phyloP scores from a whole-genome alignment of 2,888 invertebrate species.

The Euproctis similis region DNA sequence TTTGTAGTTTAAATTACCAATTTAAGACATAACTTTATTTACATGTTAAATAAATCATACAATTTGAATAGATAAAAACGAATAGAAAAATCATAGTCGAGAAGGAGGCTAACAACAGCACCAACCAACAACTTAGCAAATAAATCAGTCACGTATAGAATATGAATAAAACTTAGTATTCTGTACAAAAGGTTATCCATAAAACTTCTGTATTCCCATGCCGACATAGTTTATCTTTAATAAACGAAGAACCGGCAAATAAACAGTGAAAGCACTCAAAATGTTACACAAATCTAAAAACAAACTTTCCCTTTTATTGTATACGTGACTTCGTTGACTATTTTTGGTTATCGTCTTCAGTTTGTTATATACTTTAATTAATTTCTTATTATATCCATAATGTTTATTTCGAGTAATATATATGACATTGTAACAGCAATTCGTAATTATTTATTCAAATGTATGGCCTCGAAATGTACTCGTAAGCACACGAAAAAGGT shows the following conservation, averaged over 20 bases:
- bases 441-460: too few relatives aligned
- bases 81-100: too few relatives aligned
- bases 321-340: neutral
- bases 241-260: conserved; percentile 1
- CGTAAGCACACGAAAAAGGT: too few relatives aligned
- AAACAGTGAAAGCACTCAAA: conserved; percentile 4
- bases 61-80: too few relatives aligned
- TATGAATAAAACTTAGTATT: conserved; percentile 9
- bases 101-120: conserved; percentile 2
- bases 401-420: too few relatives aligned
- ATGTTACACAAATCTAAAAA: conserved; percentile 1
- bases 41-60: too few relatives aligned
- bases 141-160: conserved; percentile 21
- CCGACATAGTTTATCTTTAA: conserved; percentile 7
- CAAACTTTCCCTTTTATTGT: neutral
- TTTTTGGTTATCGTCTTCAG: neutral
- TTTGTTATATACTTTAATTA: too few relatives aligned
- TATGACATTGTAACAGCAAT: too few relatives aligned
- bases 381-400: too few relatives aligned
- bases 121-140: conserved; percentile 13
- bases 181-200: conserved; percentile 5
- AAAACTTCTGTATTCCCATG: conserved; percentile 7
- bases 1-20: too few relatives aligned
- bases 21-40: too few relatives aligned
- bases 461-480: too few relatives aligned